phyloP scores from a whole-genome alignment of 2,113 vertebrate genomes.

The Apteryx mantelli region DNA sequence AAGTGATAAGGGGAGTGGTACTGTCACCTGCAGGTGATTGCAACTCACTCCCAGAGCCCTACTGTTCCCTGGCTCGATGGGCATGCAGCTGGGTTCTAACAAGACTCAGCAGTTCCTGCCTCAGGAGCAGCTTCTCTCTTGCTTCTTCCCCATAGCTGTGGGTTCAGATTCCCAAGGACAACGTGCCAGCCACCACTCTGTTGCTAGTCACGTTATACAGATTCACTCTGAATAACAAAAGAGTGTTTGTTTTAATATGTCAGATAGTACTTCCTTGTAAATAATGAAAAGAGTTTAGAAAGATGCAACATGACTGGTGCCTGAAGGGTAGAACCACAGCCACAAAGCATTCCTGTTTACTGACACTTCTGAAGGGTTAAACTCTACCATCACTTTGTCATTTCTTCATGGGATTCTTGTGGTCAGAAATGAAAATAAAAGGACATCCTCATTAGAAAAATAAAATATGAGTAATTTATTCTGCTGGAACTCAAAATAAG shows the following conservation, averaged over 20 bases:
- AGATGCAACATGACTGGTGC: background rate
- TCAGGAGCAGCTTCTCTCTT: background rate
- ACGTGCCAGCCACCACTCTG: background rate
- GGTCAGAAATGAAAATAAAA: background rate
- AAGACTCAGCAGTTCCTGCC: background rate
- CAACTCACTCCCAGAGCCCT: background rate
- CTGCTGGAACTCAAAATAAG: background rate
- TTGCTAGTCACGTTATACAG: no score
- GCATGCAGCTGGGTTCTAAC: background rate
- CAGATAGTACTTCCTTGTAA: background rate
- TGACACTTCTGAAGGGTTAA: background rate
- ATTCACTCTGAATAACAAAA: background rate
- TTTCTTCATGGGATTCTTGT: background rate
- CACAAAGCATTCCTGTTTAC: background rate
- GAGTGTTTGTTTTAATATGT: background rate
- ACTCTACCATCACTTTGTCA: background rate
- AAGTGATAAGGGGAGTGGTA: background rate
- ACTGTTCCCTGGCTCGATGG: background rate
- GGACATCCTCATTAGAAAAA: background rate
- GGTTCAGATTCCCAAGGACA: background rate
- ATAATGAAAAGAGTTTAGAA: background rate
- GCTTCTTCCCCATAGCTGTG: background rate
- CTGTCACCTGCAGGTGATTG: background rate
- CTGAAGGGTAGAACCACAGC: background rate
- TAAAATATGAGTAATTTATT: background rate